These are phyloP conservation scores for Trilocha varians DNA, from an alignment of 2,888 invertebrate species.

Conservation along the genomic window DNA sequence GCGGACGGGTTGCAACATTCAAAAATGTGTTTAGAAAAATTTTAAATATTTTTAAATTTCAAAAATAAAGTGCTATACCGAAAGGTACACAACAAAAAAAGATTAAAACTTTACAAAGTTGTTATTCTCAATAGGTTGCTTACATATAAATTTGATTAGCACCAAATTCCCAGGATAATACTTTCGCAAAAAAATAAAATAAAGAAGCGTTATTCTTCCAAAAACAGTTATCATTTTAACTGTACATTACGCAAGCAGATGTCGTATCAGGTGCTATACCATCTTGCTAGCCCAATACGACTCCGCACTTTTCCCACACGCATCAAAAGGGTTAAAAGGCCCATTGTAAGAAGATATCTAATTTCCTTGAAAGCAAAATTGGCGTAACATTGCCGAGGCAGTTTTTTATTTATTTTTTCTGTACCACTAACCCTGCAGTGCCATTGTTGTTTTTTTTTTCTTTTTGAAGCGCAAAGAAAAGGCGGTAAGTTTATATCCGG, in stretches of 20 bases:
- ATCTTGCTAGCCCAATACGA: constrained; percentile 34
- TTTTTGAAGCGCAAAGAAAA: constrained; percentile 66
- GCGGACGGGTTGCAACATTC: not conserved
- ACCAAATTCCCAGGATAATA: no score
- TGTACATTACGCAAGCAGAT: constrained; percentile 9
- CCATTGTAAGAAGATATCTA: constrained; percentile 68
- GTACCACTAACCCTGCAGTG: constrained; percentile 48
- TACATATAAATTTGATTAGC: no score
- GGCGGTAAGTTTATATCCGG: constrained; percentile 74
- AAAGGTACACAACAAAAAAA: no score
- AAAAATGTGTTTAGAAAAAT: no score
- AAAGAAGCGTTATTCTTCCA: no score
- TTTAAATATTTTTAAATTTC: no score
- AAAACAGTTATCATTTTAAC: not conserved
- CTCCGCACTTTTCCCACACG: constrained; percentile 59
- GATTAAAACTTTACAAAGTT: no score
- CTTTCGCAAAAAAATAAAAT: no score
- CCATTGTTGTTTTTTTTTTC: constrained; percentile 49
- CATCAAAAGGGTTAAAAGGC: constrained; percentile 56
- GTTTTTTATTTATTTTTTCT: constrained; percentile 38
- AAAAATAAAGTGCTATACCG: no score
- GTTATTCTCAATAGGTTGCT: no score
- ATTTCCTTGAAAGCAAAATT: constrained; percentile 72
- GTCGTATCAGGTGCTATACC: constrained; percentile 28
- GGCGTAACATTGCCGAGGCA: constrained; percentile 66